Base-by-base conservation (phyloP, 2,888 invertebrate species). In the Mythimna loreyi region DNA sequence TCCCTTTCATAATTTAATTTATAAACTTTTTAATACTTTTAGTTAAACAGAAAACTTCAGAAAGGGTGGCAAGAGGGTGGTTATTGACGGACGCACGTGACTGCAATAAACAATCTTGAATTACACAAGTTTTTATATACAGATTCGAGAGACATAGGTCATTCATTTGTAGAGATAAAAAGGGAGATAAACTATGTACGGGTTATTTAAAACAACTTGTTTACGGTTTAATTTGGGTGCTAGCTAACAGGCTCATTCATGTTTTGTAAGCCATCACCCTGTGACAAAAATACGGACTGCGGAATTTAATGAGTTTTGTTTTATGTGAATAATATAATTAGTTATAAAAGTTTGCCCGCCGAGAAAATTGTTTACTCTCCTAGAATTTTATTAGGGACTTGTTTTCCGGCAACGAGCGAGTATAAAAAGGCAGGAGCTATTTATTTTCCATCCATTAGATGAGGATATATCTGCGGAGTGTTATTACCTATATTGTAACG, bases 151-250 rank as follows among this genome's bases (percentile, higher is more conserved):
- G 62, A 66, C 80, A 79, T 72, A 82, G 84, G 83, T 80, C 83
- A 84, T 76, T 78, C 76, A 83, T 82, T 78, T 33, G 50, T 0
- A 74, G 71, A 70, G 79, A 82, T 84, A 85, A 83, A 25, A 83
- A 80, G 78, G 64, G 65, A 66, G 90, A 89, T 90, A 90, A 89
- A 89, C 90, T 83, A 67, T 84, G 84, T 81, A 87, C 86, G 85
- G 86, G 87, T 86, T 88, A 87, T 83, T 88, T 85, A 85, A 87
- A 89, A 88, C 72, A 90, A 89, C 88, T 86, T 91, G 91, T 91
- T 92, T 91, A 89, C 88, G 70, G 73, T 81, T 74, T 30, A 81
- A 83, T 84, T 87, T 88, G 79, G 83, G 81, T 82, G 75, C 75
- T 74, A 67, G 53, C 40, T 71, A 53, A 60, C 57, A 75, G 59